Percentiles rank a stretch among this genome's conserved stretches.
These are phyloP conservation scores for Drosophila rufa DNA, from an alignment of 1,140 invertebrate genomes.

Conservation along the genomic window DNA sequence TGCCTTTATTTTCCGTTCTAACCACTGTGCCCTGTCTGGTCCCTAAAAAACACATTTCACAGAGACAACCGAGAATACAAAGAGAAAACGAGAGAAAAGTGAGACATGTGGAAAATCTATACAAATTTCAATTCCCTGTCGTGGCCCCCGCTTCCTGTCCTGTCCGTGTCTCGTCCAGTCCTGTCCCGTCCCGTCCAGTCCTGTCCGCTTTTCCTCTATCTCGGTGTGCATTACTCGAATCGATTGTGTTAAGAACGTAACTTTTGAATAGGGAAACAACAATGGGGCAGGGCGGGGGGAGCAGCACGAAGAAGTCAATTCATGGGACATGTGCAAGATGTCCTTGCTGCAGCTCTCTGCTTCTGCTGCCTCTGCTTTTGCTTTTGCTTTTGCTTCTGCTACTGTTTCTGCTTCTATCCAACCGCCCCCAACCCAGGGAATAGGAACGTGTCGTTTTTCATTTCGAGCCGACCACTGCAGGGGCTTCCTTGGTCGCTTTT, in stretches of 20 bases:
- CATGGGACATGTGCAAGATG: constrained; percentile 57
- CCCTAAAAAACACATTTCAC: constrained; percentile 1
- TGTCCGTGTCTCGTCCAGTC: not conserved
- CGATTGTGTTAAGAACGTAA: constrained; percentile 77
- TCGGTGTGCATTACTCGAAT: constrained; percentile 64
- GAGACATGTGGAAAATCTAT: constrained; percentile 64
- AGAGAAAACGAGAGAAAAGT: not conserved
- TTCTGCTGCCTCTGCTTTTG: not conserved
- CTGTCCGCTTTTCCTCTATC: not conserved
- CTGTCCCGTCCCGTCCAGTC: not conserved
- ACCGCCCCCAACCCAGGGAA: not conserved
- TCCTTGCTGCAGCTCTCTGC: constrained; percentile 44
- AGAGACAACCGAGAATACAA: constrained; percentile 2
- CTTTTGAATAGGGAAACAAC: constrained; percentile 36
- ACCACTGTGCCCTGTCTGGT: not conserved
- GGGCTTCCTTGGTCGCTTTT: constrained; percentile 63
- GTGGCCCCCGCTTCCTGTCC: constrained; percentile 3
- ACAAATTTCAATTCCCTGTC: constrained; percentile 41
- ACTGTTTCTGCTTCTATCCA: constrained; percentile 1
- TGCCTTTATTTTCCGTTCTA: no score
- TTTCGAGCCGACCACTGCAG: constrained; percentile 69
- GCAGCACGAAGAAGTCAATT: constrained; percentile 30
- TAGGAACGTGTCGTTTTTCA: constrained; percentile 79
- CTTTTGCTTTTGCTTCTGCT: not conserved
- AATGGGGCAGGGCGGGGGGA: not conserved